Conservation (phyloP, 2,113 vertebrate genomes). For the Urocitellus parryii region DNA sequence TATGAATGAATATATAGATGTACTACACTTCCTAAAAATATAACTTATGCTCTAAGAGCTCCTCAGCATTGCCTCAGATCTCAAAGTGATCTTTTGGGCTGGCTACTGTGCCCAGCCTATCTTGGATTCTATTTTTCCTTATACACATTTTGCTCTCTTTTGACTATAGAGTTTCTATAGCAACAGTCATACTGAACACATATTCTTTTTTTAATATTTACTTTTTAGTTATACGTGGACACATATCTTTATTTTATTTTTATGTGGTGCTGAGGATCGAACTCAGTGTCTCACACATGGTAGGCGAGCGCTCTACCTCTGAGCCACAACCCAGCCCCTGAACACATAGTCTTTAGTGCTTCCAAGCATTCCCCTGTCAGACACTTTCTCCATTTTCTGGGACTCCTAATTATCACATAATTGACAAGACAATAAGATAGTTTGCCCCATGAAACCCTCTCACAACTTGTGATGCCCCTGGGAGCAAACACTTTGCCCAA, state of each 20-base stretch:
- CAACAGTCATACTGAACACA: not conserved
- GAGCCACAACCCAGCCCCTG: not conserved
- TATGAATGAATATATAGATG: not conserved
- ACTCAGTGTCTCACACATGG: no score
- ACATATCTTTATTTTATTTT: no score
- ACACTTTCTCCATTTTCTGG: not conserved
- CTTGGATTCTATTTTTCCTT: not conserved
- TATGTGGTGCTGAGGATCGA: no score
- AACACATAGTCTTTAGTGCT: not conserved
- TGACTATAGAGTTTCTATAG: not conserved
- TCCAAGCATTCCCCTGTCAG: not conserved
- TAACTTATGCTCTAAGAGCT: not conserved
- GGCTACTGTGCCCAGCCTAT: not conserved
- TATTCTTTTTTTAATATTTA: no score
- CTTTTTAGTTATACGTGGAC: no score
- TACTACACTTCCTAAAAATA: not conserved
- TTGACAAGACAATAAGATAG: not conserved
- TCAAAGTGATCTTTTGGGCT: not conserved
- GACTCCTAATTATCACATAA: not conserved
- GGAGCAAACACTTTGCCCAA: not conserved
- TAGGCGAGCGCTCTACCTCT: no score
- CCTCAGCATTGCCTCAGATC: not conserved
- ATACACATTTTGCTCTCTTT: not conserved
- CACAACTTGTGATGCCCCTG: no score
- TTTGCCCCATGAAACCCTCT: not conserved